Percentiles rank a stretch among this genome's conserved stretches.
phyloP scores from a whole-genome alignment of 1,140 invertebrate species.

The Zaprionus ghesquierei region DNA sequence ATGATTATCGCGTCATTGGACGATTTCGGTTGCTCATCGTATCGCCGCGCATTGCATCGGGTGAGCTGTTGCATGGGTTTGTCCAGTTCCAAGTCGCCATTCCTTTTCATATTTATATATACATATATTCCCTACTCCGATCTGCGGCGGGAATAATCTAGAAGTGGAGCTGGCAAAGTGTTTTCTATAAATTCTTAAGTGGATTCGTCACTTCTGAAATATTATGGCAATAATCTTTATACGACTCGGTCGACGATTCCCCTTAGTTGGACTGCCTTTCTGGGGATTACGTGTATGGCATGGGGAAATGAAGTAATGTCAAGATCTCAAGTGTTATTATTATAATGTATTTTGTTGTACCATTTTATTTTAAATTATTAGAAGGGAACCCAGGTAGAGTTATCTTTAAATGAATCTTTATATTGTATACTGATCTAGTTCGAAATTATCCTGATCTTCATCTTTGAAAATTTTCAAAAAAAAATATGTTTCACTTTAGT shows the following conservation, averaged over 20 bases:
- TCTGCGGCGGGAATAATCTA: not conserved
- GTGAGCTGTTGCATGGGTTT: not conserved
- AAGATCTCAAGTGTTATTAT: not conserved
- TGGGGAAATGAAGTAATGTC: not conserved
- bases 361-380: not conserved
- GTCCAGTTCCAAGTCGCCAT: not conserved
- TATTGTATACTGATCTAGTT: not conserved
- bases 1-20: conserved; percentile 66
- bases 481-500: too few relatives aligned
- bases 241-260: not conserved
- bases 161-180: not conserved
- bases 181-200: not conserved
- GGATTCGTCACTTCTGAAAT: not conserved
- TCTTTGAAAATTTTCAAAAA: too few relatives aligned
- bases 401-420: not conserved
- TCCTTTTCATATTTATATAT: not conserved
- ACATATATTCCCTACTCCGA: not conserved
- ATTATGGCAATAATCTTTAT: not conserved
- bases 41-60: not conserved
- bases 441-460: too few relatives aligned
- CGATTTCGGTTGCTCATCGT: conserved; percentile 6
- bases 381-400: too few relatives aligned
- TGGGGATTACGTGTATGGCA: not conserved
- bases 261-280: not conserved
- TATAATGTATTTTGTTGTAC: not conserved